A percentile compares a stretch with the other conserved stretches of the same genome.
phyloP scores from a whole-genome alignment of 2,888 invertebrate species.

The Hypercompe scribonia region DNA sequence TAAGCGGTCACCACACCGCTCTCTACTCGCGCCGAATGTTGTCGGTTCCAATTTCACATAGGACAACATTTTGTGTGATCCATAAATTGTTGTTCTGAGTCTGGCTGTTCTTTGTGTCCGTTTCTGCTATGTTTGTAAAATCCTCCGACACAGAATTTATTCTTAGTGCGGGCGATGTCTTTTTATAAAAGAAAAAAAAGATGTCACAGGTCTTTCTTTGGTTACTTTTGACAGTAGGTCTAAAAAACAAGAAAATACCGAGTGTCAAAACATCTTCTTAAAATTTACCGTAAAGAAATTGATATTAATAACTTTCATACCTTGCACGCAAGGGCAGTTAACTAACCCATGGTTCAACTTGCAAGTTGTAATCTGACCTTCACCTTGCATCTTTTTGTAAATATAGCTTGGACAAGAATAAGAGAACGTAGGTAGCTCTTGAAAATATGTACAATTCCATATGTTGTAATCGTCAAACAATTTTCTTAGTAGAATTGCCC shows the following conservation, averaged over 20 bases:
- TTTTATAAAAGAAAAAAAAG: too few species aligned
- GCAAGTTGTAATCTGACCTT: not conserved
- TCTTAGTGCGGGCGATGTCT: too few species aligned
- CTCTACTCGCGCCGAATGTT: too few species aligned
- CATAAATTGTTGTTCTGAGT: too few species aligned
- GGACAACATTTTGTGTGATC: too few species aligned
- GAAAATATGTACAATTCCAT: not conserved
- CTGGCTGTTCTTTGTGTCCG: too few species aligned
- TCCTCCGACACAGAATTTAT: too few species aligned
- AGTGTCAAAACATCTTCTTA: not conserved
- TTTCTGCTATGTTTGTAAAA: too few species aligned
- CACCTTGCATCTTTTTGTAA: not conserved
- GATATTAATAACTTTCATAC: not conserved
- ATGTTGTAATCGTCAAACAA: conserved; percentile 27
- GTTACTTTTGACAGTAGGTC: not conserved
- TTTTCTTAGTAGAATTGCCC: conserved; percentile 11
- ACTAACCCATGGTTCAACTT: not conserved
- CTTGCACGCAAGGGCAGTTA: not conserved
- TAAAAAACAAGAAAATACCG: not conserved
- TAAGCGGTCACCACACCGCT: too few species aligned
- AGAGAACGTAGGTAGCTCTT: not conserved
- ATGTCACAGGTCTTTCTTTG: not conserved
- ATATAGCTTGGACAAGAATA: not conserved
- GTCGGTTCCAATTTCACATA: too few species aligned
- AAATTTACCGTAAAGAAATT: not conserved